These are phyloP conservation scores for Papilio demoleus DNA, from an alignment of 2,888 invertebrate genomes.

Conservation along the genomic window DNA sequence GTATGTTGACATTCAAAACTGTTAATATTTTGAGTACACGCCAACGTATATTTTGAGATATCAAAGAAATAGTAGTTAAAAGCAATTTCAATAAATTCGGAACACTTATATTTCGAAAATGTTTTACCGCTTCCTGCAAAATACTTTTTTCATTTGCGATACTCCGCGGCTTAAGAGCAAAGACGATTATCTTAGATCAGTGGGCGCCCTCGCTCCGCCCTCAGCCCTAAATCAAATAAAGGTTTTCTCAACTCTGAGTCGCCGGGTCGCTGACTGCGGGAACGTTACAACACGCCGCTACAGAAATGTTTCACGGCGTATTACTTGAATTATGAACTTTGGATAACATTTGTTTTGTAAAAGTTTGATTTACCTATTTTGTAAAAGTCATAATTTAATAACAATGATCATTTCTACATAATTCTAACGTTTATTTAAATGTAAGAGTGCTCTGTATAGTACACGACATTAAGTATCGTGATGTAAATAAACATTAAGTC, in stretches of 20 bases:
- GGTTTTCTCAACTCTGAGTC: background rate
- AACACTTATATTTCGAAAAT: conserved; percentile 1
- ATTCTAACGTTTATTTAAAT: no score
- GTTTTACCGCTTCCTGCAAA: background rate
- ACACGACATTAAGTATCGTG: no score
- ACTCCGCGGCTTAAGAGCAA: conserved; percentile 16
- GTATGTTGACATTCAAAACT: no score
- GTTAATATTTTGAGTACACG: no score
- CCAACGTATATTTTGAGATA: no score
- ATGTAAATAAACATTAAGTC: no score
- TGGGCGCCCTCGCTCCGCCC: conserved; percentile 7
- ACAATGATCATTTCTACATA: no score
- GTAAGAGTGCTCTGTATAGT: no score
- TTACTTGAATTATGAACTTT: background rate
- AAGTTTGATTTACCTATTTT: background rate
- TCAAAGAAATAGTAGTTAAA: no score
- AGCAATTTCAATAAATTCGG: no score
- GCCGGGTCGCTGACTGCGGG: background rate
- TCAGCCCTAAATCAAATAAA: conserved; percentile 26
- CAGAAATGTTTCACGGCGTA: background rate
- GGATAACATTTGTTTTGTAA: background rate
- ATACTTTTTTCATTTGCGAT: background rate
- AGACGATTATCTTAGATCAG: conserved; percentile 24
- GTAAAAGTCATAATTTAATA: background rate
- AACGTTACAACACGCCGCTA: background rate